Conservation (phyloP, 1,140 invertebrate species). For the Hydropsyche tenuis region DNA sequence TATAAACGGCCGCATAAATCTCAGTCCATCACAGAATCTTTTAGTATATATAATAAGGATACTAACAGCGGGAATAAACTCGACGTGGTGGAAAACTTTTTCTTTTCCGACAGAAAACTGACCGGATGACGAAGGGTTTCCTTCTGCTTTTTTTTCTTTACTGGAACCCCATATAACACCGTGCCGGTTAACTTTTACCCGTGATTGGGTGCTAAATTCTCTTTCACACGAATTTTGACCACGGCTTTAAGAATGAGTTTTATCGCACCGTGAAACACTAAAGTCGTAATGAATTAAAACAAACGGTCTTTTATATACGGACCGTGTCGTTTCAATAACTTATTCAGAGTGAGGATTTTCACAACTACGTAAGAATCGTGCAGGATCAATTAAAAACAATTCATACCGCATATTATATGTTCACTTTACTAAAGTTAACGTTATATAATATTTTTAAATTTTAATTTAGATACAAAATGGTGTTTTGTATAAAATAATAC, state of each 20-base stretch:
- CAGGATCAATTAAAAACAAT: too few relatives aligned
- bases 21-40: neutral
- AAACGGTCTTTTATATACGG: neutral
- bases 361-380: too few relatives aligned
- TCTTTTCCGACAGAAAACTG: neutral
- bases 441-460: too few relatives aligned
- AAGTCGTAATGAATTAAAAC: neutral
- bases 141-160: too few relatives aligned
- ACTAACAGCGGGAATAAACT: too few relatives aligned
- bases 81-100: neutral
- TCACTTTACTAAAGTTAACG: too few relatives aligned
- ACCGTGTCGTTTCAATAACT: neutral
- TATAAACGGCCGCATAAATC: constrained; percentile 9
- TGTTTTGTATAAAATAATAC: too few relatives aligned
- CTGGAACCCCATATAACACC: neutral
- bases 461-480: too few relatives aligned
- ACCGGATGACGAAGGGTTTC: neutral
- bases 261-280: neutral
- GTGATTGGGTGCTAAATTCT: constrained; percentile 15
- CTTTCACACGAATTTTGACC: constrained; percentile 1
- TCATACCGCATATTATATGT: too few relatives aligned
- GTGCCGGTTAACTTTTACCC: neutral
- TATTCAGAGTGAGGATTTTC: too few relatives aligned
- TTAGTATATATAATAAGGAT: too few relatives aligned
- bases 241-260: neutral